Conservation (phyloP, 1,140 invertebrate species). For the Drosophila subpulchrella region DNA sequence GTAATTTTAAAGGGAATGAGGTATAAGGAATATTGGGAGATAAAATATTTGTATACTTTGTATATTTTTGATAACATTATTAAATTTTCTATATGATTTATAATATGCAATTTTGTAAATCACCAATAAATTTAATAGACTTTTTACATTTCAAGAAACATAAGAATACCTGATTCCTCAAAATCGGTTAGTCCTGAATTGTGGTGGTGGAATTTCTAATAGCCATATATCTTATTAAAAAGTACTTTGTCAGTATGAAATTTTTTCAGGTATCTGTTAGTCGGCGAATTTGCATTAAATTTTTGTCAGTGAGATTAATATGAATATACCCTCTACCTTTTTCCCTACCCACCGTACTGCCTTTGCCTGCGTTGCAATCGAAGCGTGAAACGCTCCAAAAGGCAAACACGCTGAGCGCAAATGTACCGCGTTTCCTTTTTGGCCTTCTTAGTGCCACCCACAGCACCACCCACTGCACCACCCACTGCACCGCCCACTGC, state of each 20-base stretch:
- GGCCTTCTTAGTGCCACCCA: slow-evolving; percentile 43
- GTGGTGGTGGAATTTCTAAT: too few species aligned
- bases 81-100: neutral
- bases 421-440: slow-evolving; percentile 79
- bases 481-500: slow-evolving; percentile 9
- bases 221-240: too few species aligned
- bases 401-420: slow-evolving; percentile 78
- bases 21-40: neutral
- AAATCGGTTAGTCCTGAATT: too few species aligned
- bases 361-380: slow-evolving; percentile 63
- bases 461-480: slow-evolving; percentile 9
- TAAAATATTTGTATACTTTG: neutral
- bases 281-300: neutral
- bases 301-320: slow-evolving; percentile 69
- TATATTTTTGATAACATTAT: neutral
- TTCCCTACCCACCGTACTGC: slow-evolving; percentile 1
- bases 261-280: neutral
- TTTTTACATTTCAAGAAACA: too few species aligned
- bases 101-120: too few species aligned
- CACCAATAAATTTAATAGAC: too few species aligned
- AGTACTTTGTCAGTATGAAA: too few species aligned
- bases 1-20: neutral
- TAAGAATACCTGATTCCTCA: too few species aligned
- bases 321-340: slow-evolving; percentile 9
- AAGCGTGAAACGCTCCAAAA: slow-evolving; percentile 77